Base-by-base conservation (phyloP, 2,888 invertebrate genomes). In the Lasioglossum marginatum region DNA sequence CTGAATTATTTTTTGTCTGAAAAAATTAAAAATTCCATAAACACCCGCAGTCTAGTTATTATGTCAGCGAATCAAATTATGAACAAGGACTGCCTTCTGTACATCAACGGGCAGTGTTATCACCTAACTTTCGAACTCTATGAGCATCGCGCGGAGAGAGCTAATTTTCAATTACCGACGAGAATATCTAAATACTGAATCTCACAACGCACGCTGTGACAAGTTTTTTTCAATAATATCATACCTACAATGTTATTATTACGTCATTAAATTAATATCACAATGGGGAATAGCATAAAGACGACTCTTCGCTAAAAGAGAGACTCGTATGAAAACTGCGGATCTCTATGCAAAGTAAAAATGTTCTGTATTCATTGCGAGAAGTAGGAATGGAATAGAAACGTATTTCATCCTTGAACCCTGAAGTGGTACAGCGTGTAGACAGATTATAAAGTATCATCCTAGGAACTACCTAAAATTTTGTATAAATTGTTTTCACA, bases 111-210 rank as follows among this genome's bases (percentile, higher is more conserved):
- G 2, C n/a, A 52, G 10, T 27, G 48, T 43, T 45, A 52, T 80
- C 77, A 89, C 86, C 86, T 88, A 86, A 79, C 83, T 81, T 31
- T 74, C 73, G 31, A 86, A 72, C 79, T 79, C 81, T 81, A 66
- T n/a, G 37, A 85, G 31, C 75, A 80, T 19, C 45, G 73, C 78
- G 19, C 45, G 31, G 3, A 66, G 34, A 34, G 66, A 23, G 48
- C 63, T 70, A 71, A 34, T 60, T 66, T 16, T 43, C 40, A 60
- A 43, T 27, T 71, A 79, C 19, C 43, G 8, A 14, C 23, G 40
- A 43, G 60, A 34, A 73, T 16, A 37, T 43, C 63, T 77, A 63
- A 85, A 81, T 85, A 85, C 85, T 85, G 79, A 34, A 37, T 66
- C 63, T 63, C 34, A 4, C 19, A 34, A 3, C 8, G 19, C 48